Conservation (phyloP, 2,113 vertebrate genomes). For the Noctilio leporinus region DNA sequence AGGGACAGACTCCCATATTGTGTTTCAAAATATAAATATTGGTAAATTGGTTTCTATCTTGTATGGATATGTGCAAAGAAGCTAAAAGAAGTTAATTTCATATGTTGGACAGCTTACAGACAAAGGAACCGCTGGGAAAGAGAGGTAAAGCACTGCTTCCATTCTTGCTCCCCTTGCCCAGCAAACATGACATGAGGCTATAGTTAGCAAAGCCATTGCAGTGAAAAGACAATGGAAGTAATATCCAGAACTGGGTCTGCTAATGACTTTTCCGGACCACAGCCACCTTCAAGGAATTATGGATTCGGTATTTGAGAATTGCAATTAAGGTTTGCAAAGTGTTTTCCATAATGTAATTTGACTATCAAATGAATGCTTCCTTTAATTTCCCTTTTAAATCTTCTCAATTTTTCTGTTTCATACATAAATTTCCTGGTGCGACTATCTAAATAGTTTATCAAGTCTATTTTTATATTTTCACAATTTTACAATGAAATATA, state of each 20-base stretch:
- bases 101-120: background rate
- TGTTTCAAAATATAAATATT: background rate
- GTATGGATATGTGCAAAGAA: background rate
- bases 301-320: background rate
- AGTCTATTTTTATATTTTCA: background rate
- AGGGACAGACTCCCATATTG: background rate
- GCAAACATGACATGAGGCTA: background rate
- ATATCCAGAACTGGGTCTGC: background rate
- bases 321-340: background rate
- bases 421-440: background rate
- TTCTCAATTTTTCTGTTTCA: background rate
- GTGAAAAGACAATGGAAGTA: background rate
- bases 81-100: background rate
- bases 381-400: background rate
- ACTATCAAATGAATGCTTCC: background rate
- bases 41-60: no score
- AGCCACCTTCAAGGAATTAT: background rate
- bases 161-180: background rate
- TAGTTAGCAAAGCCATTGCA: background rate
- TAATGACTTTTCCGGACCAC: background rate
- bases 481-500: background rate
- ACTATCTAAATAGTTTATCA: background rate
- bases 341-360: background rate
- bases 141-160: background rate
- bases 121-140: background rate